Evolutionary conservation across 2,888 invertebrate genomes (phyloP).

Genomic region (Cristatella mucedo): DNA sequence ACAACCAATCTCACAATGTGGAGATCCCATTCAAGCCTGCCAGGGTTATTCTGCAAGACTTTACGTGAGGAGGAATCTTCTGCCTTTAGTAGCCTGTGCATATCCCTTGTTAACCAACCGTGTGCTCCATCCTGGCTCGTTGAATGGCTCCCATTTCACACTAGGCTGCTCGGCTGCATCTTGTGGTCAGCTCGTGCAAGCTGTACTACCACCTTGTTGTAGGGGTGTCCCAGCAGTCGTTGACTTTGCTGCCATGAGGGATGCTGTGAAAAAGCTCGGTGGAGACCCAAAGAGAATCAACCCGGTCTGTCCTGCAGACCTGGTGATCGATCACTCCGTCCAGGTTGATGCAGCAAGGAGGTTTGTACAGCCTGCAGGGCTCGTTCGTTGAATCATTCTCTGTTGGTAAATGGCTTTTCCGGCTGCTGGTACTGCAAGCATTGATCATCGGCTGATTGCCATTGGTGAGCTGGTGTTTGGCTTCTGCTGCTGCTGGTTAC

Average conservation of each 20-base stretch:
- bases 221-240: conserved; percentile 97
- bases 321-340: conserved; percentile 94
- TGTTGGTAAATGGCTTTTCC: no score
- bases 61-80: conserved; percentile 43
- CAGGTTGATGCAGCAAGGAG: conserved; percentile 74
- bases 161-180: no score
- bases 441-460: no score
- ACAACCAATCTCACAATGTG: conserved; percentile 54
- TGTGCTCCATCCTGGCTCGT: no score
- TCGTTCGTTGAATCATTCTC: no score
- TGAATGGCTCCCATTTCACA: not conserved
- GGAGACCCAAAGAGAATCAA: conserved; percentile 85
- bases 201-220: no score
- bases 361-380: no score
- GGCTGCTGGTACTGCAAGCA: no score
- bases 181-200: no score
- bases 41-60: conserved; percentile 72
- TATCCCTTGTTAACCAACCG: no score
- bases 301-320: conserved; percentile 87
- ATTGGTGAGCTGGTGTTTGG: no score
- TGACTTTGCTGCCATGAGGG: conserved; percentile 95
- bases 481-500: no score
- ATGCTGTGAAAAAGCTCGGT: conserved; percentile 68
- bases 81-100: not conserved
- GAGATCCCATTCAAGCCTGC: conserved; percentile 94